A percentile compares a stretch with the other conserved stretches of the same genome.
Evolutionary conservation across 2,888 invertebrate genomes (phyloP).

Genomic region (Heliconius erato): DNA sequence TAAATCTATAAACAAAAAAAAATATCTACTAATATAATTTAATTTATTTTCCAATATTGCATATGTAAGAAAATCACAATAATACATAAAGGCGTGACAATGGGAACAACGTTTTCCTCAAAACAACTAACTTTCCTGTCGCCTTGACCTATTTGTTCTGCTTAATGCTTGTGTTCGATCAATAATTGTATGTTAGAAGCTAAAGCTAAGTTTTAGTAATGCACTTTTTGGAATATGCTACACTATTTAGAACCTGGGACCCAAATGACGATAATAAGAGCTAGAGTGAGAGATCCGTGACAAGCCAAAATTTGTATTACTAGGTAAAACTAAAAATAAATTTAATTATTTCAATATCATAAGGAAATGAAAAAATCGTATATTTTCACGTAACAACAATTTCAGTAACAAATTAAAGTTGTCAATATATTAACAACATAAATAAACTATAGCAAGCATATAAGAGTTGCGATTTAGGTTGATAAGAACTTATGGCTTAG

Average conservation of each 20-base stretch:
- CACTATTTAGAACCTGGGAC: background rate
- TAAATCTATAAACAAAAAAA: background rate
- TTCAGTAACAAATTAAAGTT: too few relatives aligned
- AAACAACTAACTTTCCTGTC: constrained; percentile 19
- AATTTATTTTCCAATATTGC: background rate
- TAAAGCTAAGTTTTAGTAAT: background rate
- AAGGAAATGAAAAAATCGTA: too few relatives aligned
- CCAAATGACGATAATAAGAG: background rate
- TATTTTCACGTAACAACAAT: too few relatives aligned
- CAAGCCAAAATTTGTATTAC: too few relatives aligned
- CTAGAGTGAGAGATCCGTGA: too few relatives aligned
- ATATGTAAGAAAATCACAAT: background rate
- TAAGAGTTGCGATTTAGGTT: too few relatives aligned
- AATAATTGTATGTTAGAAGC: constrained; percentile 9
- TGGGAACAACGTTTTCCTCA: constrained; percentile 15
- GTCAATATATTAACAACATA: too few relatives aligned
- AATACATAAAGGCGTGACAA: background rate
- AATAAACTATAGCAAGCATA: too few relatives aligned
- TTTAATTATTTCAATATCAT: too few relatives aligned
- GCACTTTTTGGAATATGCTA: background rate
- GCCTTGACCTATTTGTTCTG: constrained; percentile 20
- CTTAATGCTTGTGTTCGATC: background rate
- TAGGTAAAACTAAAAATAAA: too few relatives aligned
- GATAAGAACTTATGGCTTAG: too few relatives aligned
- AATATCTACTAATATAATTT: background rate